A percentile compares a stretch with the other conserved stretches of the same genome.
Conservation (phyloP, 2,888 invertebrate genomes). For the Ametastegia equiseti region DNA sequence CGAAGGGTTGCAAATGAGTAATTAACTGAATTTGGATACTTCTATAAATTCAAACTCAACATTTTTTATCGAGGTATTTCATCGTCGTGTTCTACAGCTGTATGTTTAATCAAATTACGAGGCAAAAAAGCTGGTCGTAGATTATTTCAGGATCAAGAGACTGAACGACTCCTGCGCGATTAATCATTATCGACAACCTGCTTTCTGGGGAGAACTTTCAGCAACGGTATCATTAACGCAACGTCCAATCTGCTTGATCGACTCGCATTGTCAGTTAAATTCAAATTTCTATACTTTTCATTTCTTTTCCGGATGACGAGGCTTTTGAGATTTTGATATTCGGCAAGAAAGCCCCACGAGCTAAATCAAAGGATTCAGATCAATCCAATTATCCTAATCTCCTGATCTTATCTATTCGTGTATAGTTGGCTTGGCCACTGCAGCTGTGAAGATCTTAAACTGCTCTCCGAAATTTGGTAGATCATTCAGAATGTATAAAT, state of each 20-base stretch:
- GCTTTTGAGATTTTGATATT: too few species aligned
- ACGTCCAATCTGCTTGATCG: neutral
- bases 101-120: too few species aligned
- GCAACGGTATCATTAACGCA: neutral
- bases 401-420: neutral
- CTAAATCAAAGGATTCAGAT: conserved; percentile 23
- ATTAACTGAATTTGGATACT: neutral
- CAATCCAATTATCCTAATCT: neutral
- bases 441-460: neutral
- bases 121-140: neutral
- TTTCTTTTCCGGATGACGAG: neutral
- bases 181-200: conserved; percentile 10
- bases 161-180: neutral
- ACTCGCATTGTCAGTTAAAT: conserved; percentile 9
- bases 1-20: neutral
- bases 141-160: neutral
- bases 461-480: neutral
- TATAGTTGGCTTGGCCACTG: neutral
- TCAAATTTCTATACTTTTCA: conserved; percentile 34
- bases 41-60: neutral
- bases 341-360: neutral
- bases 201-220: neutral
- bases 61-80: neutral
- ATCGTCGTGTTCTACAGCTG: neutral
- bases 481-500: neutral